A percentile compares a stretch with the other conserved stretches of the same genome.
These are phyloP conservation scores for Nicator chloris DNA, from an alignment of 2,113 vertebrate genomes.

Conservation along the genomic window DNA sequence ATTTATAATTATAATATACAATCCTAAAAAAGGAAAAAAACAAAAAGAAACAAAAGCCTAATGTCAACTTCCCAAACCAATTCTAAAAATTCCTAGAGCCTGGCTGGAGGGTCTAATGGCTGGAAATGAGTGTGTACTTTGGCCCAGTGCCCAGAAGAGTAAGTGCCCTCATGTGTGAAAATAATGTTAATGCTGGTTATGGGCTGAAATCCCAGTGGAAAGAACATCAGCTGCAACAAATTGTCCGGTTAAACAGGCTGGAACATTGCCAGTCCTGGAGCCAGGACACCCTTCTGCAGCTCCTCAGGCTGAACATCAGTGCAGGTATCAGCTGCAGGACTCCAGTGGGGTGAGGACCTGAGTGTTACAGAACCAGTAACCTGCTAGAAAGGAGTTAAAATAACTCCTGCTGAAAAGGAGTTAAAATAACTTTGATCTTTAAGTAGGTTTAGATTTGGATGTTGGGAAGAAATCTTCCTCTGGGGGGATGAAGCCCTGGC, in stretches of 20 bases:
- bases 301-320: neutral
- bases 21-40: neutral
- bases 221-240: slow-evolving; percentile 60
- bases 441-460: accelerated
- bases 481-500: neutral
- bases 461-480: neutral
- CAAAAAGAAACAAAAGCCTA: slow-evolving; percentile 13
- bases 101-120: slow-evolving; percentile 36
- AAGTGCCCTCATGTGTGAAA: slow-evolving; percentile 72
- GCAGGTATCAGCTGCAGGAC: neutral
- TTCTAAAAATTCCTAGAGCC: slow-evolving; percentile 34
- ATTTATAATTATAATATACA: neutral
- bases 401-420: neutral
- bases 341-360: neutral
- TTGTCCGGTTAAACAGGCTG: slow-evolving; percentile 49
- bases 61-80: slow-evolving; percentile 42
- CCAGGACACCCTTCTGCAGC: neutral
- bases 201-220: slow-evolving; percentile 61
- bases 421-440: accelerated
- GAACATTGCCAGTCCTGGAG: neutral
- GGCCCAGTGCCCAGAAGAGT: slow-evolving; percentile 44
- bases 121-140: slow-evolving; percentile 55
- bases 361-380: accelerated
- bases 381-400: neutral
- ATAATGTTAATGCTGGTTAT: slow-evolving; percentile 70